These are phyloP conservation scores for human (Homo sapiens) DNA, from an alignment of 2,113 vertebrate species.

Conservation along the genomic window DNA sequence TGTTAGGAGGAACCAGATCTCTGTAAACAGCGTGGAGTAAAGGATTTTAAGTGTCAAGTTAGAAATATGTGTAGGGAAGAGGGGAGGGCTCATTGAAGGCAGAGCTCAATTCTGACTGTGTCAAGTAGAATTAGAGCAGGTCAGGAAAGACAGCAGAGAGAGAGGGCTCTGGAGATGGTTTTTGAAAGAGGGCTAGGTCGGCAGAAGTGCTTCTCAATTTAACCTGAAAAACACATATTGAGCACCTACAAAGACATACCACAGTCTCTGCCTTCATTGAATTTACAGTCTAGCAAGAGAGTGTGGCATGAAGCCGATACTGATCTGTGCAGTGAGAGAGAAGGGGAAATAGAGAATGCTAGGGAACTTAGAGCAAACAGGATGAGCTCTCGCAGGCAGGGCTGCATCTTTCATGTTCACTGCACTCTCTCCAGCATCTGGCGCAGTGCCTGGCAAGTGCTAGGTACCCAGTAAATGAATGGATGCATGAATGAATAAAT, in stretches of 20 bases:
- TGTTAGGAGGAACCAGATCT: neutral
- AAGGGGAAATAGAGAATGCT: neutral
- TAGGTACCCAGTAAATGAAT: neutral
- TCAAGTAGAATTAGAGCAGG: neutral
- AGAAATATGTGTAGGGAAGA: neutral
- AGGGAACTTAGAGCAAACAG: neutral
- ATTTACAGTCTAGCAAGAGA: neutral
- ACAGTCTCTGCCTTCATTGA: neutral
- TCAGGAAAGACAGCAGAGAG: neutral
- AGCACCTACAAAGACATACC: neutral
- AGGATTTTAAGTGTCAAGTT: neutral
- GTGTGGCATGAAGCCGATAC: neutral
- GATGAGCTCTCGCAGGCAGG: neutral
- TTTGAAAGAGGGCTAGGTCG: neutral
- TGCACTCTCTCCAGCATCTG: neutral
- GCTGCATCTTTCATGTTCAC: neutral
- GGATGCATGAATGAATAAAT: neutral
- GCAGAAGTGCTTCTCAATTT: neutral
- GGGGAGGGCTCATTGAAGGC: neutral
- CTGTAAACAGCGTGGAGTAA: neutral
- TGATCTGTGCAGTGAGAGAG: neutral
- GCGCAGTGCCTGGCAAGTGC: neutral
- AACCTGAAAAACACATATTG: neutral
- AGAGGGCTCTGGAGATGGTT: neutral
- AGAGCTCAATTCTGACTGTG: neutral